Evolutionary conservation across 1,140 invertebrate species (phyloP), one percentile per base, ranked within the genome.

Genomic region (Magallana angulata): DNA sequence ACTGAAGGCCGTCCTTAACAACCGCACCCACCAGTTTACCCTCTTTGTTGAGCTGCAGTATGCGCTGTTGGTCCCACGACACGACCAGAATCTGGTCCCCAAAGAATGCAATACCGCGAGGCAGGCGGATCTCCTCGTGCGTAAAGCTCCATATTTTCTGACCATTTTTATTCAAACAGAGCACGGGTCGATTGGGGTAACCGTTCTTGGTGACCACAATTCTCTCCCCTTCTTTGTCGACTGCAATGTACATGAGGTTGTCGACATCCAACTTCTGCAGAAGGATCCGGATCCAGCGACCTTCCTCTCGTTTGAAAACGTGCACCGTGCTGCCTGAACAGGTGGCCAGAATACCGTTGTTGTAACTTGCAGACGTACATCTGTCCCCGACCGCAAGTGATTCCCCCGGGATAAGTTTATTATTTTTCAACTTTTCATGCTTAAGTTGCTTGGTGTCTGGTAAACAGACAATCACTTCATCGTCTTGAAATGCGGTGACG

Each of bases 121-220:
- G 85, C 16, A 86, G 76, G 18, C 85, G 85, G 11, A 86, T 18
- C 24, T 86, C 85, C 12, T 86, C 85, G 24, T 86, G 85, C 9
- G 85, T 86, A 56, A 82, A 86, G 24, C 85, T 86, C 85, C 85
- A 86, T n/a, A 86, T 57, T 62, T 86, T 86, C 59, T 86, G 76
- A 5, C 80, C 80, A 56, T 62, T 82, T 58, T 62, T 86, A 6
- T 80, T 82, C 14, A 86, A n/a, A 14, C 85, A 86, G 16, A 86
- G 76, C 9, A 86, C 85, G 1, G 85, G 80, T 6, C 85, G 76
- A 64, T 86, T 86, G n/a, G 85, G 85, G 64, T 86, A 86, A 9
- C 85, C 85, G 18, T 86, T 86, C 56, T 81, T 82, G 4, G 85
- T 86, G 0, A 86, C 85, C 0, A 86, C 85, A 24, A 86, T 64